Conservation (phyloP, 1,140 invertebrate genomes). For the Brachionus sp. region DNA sequence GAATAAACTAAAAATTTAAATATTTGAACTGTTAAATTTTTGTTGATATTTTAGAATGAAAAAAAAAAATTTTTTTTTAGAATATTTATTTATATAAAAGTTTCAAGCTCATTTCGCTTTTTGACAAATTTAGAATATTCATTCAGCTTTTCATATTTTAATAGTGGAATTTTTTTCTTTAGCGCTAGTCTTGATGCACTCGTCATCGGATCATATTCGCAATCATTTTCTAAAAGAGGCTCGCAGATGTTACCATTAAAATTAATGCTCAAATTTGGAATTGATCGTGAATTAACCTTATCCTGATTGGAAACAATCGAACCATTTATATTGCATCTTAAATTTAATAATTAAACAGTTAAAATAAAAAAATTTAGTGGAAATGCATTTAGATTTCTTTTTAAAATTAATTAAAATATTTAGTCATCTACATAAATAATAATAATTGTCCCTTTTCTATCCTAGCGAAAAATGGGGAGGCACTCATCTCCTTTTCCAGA, state of each 20-base stretch:
- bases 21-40: too few relatives aligned
- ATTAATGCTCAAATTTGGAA: neutral
- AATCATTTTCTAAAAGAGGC: neutral
- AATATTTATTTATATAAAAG: neutral
- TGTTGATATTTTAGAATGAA: too few relatives aligned
- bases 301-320: neutral
- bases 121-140: neutral
- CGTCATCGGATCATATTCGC: neutral
- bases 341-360: neutral
- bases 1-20: too few relatives aligned
- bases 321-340: neutral
- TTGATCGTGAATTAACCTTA: neutral
- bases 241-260: neutral
- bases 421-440: too few relatives aligned
- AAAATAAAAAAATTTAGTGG: too few relatives aligned
- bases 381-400: too few relatives aligned
- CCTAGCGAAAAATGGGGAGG: too few relatives aligned
- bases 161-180: neutral
- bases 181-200: neutral
- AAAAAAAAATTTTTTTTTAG: neutral
- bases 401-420: too few relatives aligned
- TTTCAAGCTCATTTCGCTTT: constrained; percentile 11
- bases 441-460: too few relatives aligned
- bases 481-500: too few relatives aligned
- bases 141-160: neutral